Conservation (phyloP, 2,797 vertebrate species). For the Girardinus metallicus region DNA sequence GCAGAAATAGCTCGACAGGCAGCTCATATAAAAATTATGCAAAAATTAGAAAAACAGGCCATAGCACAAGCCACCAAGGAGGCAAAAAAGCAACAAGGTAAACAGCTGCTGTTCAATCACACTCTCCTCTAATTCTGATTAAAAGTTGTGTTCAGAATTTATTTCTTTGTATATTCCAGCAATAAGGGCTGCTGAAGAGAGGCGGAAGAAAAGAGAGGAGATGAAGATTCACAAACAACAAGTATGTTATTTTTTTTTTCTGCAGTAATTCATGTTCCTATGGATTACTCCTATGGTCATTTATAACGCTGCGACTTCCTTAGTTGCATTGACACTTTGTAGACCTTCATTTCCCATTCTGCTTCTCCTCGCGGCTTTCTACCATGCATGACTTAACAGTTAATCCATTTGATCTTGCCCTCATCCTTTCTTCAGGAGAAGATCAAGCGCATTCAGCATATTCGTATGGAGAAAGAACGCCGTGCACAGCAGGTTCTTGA, state of each 20-base stretch:
- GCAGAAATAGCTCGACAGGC: conserved; percentile 96
- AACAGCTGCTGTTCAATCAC: conserved; percentile 21
- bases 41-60: conserved; percentile 94
- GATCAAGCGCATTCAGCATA: conserved; percentile 96
- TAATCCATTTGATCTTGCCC: conserved; percentile 76
- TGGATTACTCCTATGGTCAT: conserved; percentile 21
- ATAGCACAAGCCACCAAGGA: conserved; percentile 92
- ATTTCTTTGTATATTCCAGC: conserved; percentile 77
- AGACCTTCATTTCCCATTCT: conserved; percentile 28
- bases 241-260: conserved; percentile 75
- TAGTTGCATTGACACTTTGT: conserved; percentile 57
- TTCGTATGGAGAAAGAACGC: conserved; percentile 96
- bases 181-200: conserved; percentile 93
- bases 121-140: conserved; percentile 1
- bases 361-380: conserved; percentile 34
- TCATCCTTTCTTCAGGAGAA: conserved; percentile 88
- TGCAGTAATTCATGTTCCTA: neutral
- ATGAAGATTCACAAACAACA: conserved; percentile 96
- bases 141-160: conserved; percentile 9
- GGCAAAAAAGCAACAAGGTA: conserved; percentile 93
- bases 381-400: conserved; percentile 74
- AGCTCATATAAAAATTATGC: conserved; percentile 94
- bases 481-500: conserved; percentile 96
- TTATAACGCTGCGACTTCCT: conserved; percentile 49
- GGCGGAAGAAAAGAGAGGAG: conserved; percentile 93